These are phyloP conservation scores for Pocillopora meandrina DNA, from an alignment of 92 coral and sea anemone species.

Conservation along the genomic window DNA sequence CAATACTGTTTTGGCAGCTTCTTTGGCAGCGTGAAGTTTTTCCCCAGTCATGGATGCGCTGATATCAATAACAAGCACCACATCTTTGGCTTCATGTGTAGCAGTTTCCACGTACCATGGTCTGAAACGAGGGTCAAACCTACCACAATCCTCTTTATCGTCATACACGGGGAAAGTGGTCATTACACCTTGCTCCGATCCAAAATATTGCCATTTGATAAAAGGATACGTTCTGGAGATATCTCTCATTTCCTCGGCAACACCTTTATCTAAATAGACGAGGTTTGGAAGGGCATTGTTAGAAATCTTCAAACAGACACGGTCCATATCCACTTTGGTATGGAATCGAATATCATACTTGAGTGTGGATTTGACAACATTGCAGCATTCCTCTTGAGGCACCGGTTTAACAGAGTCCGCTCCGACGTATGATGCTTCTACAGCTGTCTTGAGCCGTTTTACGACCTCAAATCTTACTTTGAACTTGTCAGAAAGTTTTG, in stretches of 20 bases:
- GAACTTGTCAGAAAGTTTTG: constrained; percentile 49
- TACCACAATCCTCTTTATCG: constrained; percentile 38
- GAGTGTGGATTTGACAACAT: constrained; percentile 11
- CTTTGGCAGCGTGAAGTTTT: constrained; percentile 39
- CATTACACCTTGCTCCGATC: constrained; percentile 60
- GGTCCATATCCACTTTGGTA: constrained; percentile 20
- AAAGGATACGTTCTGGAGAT: constrained; percentile 40
- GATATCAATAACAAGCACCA: constrained; percentile 62
- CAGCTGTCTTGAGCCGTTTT: constrained; percentile 46
- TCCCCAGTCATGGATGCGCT: constrained; percentile 61
- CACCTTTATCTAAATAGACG: constrained; percentile 22
- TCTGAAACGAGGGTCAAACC: constrained; percentile 62
- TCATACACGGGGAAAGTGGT: constrained; percentile 51
- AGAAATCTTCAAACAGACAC: constrained; percentile 49
- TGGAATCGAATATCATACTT: constrained; percentile 47
- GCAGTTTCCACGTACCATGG: constrained; percentile 69
- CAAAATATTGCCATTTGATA: constrained; percentile 77
- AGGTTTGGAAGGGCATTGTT: constrained; percentile 30
- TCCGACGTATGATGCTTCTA: constrained; percentile 51
- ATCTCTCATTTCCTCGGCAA: constrained; percentile 46
- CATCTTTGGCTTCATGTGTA: constrained; percentile 58
- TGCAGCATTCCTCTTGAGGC: constrained; percentile 50
- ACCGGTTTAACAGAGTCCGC: background rate
- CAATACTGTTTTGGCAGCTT: constrained; percentile 57
- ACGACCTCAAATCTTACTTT: constrained; percentile 45